These are phyloP conservation scores for Danaus plexippus DNA, from an alignment of 1,140 invertebrate species.

Conservation along the genomic window DNA sequence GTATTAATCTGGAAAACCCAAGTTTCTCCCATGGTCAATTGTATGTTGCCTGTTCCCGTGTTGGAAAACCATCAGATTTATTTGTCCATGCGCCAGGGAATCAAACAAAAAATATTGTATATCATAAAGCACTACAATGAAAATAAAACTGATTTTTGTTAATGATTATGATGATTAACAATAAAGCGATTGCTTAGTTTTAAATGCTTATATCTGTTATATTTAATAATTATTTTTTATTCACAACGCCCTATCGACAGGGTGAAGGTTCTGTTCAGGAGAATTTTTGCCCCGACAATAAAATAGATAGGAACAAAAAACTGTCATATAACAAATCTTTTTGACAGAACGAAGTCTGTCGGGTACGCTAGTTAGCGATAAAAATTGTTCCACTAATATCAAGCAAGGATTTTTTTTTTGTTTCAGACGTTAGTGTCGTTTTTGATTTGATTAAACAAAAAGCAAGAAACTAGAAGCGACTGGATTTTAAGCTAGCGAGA, in stretches of 20 bases:
- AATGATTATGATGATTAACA: slow-evolving; percentile 15
- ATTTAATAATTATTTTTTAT: slow-evolving; percentile 26
- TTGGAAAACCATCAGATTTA: too few relatives aligned
- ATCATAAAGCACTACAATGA: slow-evolving; percentile 10
- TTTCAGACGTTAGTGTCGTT: too few relatives aligned
- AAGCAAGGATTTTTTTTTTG: too few relatives aligned
- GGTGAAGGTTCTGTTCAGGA: slow-evolving; percentile 20
- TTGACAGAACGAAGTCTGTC: slow-evolving; percentile 22
- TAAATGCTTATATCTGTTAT: slow-evolving; percentile 24
- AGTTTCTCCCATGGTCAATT: slow-evolving; percentile 65
- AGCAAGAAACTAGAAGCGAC: too few relatives aligned
- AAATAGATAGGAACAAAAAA: slow-evolving; percentile 18
- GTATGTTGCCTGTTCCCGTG: slow-evolving; percentile 48
- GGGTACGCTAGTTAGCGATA: background rate
- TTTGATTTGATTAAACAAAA: too few relatives aligned
- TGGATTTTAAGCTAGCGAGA: too few relatives aligned
- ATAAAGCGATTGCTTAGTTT: slow-evolving; percentile 21
- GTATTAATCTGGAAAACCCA: slow-evolving; percentile 42
- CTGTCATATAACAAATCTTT: slow-evolving; percentile 20
- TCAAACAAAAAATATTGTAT: slow-evolving; percentile 5
- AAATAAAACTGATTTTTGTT: slow-evolving; percentile 15
- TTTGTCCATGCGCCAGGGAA: too few relatives aligned
- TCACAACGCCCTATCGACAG: slow-evolving; percentile 20
- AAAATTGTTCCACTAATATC: too few relatives aligned
- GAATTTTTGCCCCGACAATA: slow-evolving; percentile 16